Evolutionary conservation across 2,113 vertebrate genomes (phyloP), one percentile per base, ranked within the genome.

Genomic region (Oophaga pumilio): DNA sequence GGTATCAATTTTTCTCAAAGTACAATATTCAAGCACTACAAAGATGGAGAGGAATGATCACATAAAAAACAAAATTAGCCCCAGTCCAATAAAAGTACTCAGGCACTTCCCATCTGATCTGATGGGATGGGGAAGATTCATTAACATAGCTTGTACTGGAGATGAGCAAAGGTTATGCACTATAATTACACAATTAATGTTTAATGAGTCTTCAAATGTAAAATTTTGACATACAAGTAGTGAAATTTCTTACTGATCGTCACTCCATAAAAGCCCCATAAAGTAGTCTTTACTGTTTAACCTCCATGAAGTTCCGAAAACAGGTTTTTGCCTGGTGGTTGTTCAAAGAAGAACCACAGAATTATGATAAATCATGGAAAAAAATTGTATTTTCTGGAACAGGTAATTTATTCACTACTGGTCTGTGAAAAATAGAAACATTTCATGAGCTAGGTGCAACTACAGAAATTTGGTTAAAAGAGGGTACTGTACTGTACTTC

Each of bases 141-240:
- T 74, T 9, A 50, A 74, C 49, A 22, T 50, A 11, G 43, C 71
- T 49, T 49, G 69, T 49, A 43, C 6, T 22, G 43, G 43, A 74
- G 71, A 74, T 74, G 43, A 74, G 18, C 10, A 33, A 74, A 20
- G 71, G 71, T 74, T 74, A 74, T 74, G 43, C 22, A 22, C 50
- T 74, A 74, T 74, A 74, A 49, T 74, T 49, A 50, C 50, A 74
- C 71, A 74, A 74, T 74, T 74, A 74, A 74, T 74, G 43, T 74
- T 74, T 74, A 74, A 50, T 74, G 71, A 33, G 33, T 74, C 71
- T 74, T 73, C 18, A 22, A 33, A 50, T 74, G 33, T 74, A 33
- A 33, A 43, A 43, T 73, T 74, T 74, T 22, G 22, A 43, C 71
- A 49, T 18, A 50, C 43, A 74, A 50, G 71, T 43, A 12, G 33